Evolutionary conservation across 1,140 invertebrate species (phyloP), one percentile per base, ranked within the genome.

Genomic region (Antheraea mylitta): DNA sequence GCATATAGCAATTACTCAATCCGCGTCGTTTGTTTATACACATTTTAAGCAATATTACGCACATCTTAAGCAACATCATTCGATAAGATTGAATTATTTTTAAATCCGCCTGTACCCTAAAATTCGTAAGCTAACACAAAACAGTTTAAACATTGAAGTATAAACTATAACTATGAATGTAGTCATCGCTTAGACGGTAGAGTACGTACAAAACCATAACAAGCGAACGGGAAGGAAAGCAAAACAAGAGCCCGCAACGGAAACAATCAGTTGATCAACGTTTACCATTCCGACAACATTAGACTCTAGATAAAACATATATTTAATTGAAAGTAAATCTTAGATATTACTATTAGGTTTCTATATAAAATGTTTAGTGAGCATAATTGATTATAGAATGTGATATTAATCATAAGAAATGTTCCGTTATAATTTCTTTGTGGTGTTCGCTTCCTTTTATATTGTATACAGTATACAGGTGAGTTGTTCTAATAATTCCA

Each of bases 401-500:
- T 77, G 75, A 68, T 58, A 42, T 65, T 16, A 65, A 76, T 62
- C 63, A 38, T 66, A 70, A 68, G 82, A 81, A 77, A 90, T 90
- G 87, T 79, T 75, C 83, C 82, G 85, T 61, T 75, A 75, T 53
- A 78, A 73, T 58, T 70, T 83, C 68, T 71, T 85, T 70, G 74
- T 82, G 65, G 62, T 86, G 38, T 73, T 73, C 66, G 76, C 74
- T 45, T 66, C 80, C 58, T 76, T 82, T 16, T 53, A 53, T 64
- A 63, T 83, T 66, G 85, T 75, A 36, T 65, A 83, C n/a, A 87
- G 81, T 19, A 74, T 87, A 60, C 83, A 88, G 82, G 87, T 90
- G 58, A 69, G 68, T 30, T 30, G 22, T 4, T 30, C 38, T 3
- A 42, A 4, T 8, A 0, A 42, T 42, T 42, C 7, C 2, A 42